Percentiles rank a stretch among this genome's conserved stretches.
Evolutionary conservation across 2,888 invertebrate species (phyloP).

Genomic region (Acrobasis suavella): DNA sequence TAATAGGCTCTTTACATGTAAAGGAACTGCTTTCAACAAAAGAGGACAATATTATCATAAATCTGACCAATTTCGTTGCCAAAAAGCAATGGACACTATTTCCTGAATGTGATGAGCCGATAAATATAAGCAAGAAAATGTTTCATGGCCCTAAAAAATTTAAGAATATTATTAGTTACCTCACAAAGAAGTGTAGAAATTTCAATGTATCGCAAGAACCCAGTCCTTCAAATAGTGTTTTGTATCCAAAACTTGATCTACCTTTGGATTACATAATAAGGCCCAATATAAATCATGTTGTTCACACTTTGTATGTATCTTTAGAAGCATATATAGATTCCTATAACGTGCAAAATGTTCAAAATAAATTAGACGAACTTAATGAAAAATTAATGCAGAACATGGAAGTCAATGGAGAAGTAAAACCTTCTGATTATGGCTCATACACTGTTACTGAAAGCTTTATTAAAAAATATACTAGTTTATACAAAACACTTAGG

Average conservation of each 20-base stretch:
- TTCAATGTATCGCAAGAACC: conserved; percentile 17
- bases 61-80: conserved; percentile 52
- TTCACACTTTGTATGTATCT: conserved; percentile 56
- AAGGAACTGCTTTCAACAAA: conserved; percentile 46
- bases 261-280: conserved; percentile 23
- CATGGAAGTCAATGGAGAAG: conserved; percentile 29
- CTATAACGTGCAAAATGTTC: conserved; percentile 56
- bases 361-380: conserved; percentile 54
- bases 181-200: conserved; percentile 44
- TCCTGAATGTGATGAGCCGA: conserved; percentile 35
- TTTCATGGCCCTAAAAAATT: conserved; percentile 40
- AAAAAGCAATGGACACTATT: conserved; percentile 49
- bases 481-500: conserved; percentile 50
- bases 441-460: conserved; percentile 55
- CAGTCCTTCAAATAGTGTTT: conserved; percentile 23
- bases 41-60: conserved; percentile 52
- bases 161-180: conserved; percentile 44
- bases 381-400: conserved; percentile 45
- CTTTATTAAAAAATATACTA: conserved; percentile 61
- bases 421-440: conserved; percentile 34
- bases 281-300: conserved; percentile 45
- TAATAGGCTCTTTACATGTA: conserved; percentile 52
- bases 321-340: conserved; percentile 65
- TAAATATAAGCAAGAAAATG: conserved; percentile 38
- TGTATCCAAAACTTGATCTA: conserved; percentile 47